A percentile compares a stretch with the other conserved stretches of the same genome.
Conservation (phyloP, 2,113 vertebrate species). For the Nymphicus hollandicus region DNA sequence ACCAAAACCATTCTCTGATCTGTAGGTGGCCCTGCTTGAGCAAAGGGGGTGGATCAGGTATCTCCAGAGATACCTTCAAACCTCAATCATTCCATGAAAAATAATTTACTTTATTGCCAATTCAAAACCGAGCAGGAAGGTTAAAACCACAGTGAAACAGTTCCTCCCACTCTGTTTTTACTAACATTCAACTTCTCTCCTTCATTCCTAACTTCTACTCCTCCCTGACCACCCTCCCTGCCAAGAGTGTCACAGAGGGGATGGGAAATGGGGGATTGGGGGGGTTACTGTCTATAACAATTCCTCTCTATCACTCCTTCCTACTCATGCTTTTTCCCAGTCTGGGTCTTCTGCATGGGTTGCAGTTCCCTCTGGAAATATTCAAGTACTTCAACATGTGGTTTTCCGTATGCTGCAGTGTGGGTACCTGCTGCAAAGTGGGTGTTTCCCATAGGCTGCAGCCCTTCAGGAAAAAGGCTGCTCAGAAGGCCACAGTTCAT, state of each 20-base stretch:
- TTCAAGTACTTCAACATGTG: too few relatives aligned
- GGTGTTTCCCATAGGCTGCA: neutral
- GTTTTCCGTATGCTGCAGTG: neutral
- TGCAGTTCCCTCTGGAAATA: neutral
- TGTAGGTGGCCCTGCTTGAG: neutral
- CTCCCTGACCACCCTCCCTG: neutral
- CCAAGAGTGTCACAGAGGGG: neutral
- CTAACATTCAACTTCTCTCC: neutral
- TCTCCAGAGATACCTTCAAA: neutral
- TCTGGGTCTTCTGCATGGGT: neutral
- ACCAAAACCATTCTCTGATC: neutral
- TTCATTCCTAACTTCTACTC: neutral
- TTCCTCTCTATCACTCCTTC: neutral
- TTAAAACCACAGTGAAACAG: neutral
- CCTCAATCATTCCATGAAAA: neutral
- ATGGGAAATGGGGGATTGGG: rapidly evolving
- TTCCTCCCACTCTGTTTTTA: neutral
- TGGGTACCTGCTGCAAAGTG: neutral
- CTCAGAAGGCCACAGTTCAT: neutral
- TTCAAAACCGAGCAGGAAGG: neutral
- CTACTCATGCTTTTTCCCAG: neutral
- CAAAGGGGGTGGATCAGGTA: neutral
- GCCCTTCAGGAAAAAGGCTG: neutral
- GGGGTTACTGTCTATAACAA: neutral
- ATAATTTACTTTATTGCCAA: neutral